A percentile compares a stretch with the other conserved stretches of the same genome.
Conservation (phyloP, 2,113 vertebrate genomes). For the Recurvirostra avosetta region DNA sequence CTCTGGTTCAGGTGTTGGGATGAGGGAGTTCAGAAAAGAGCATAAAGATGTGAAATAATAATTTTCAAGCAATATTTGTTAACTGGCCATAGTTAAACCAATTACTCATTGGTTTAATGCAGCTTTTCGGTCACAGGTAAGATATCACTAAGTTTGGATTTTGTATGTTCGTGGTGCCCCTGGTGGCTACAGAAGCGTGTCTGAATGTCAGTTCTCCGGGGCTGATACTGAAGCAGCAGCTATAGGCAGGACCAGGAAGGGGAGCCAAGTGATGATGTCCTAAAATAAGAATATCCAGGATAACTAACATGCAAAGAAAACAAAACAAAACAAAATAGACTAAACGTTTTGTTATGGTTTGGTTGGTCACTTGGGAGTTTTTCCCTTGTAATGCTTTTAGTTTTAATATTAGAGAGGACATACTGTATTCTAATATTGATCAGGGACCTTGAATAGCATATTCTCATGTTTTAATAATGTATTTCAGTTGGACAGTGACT, state of each 20-base stretch:
- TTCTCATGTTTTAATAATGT: slow-evolving; percentile 47
- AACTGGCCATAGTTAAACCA: neutral
- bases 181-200: neutral
- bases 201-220: neutral
- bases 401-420: neutral
- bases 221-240: neutral
- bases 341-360: neutral
- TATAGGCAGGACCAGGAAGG: neutral
- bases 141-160: neutral
- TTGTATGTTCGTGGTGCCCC: neutral
- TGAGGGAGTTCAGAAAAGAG: neutral
- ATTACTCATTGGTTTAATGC: neutral
- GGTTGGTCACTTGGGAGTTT: neutral
- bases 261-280: neutral
- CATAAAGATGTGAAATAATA: neutral
- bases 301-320: neutral
- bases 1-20: neutral
- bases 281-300: neutral
- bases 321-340: neutral
- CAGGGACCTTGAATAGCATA: slow-evolving; percentile 6
- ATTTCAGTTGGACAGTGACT: slow-evolving; percentile 27
- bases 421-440: neutral
- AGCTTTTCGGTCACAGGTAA: neutral
- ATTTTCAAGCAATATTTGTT: neutral
- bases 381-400: neutral